Percentiles rank a stretch among this genome's conserved stretches.
phyloP scores from a whole-genome alignment of 2,113 vertebrate genomes.

The Hoplias malabaricus region DNA sequence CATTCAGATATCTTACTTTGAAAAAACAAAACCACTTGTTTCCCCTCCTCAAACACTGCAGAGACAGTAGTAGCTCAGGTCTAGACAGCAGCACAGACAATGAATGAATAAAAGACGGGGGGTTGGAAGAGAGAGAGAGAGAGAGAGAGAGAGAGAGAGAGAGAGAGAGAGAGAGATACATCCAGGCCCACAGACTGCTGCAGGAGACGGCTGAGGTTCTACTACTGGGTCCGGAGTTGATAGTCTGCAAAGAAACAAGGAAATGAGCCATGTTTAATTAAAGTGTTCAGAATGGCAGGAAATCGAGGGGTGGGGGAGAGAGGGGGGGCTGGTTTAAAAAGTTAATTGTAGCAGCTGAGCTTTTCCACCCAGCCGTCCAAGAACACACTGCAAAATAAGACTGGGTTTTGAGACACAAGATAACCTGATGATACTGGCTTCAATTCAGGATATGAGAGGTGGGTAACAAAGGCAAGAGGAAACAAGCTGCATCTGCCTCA shows the following conservation, averaged over 20 bases:
- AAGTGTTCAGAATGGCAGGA: slow-evolving; percentile 57
- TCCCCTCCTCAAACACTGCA: neutral
- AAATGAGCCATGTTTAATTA: slow-evolving; percentile 72
- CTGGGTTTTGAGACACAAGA: slow-evolving; percentile 35
- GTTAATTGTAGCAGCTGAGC: slow-evolving; percentile 64
- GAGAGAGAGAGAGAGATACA: slow-evolving; percentile 4
- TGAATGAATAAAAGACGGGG: neutral
- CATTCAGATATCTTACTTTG: too few species aligned
- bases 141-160: slow-evolving; percentile 13
- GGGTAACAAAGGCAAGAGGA: neutral
- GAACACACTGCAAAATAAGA: slow-evolving; percentile 13
- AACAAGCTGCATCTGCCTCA: neutral
- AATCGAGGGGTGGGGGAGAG: slow-evolving; percentile 55
- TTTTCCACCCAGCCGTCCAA: slow-evolving; percentile 58
- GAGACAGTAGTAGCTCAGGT: neutral
- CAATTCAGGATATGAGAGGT: slow-evolving; percentile 25
- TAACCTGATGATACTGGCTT: slow-evolving; percentile 14
- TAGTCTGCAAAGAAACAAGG: slow-evolving; percentile 72
- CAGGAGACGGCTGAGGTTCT: slow-evolving; percentile 47
- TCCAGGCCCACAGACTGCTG: slow-evolving; percentile 53
- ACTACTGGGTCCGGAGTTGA: slow-evolving; percentile 79
- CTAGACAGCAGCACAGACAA: neutral
- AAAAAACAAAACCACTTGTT: too few species aligned
- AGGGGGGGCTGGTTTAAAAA: slow-evolving; percentile 36
- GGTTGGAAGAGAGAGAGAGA: neutral